Base-by-base conservation (phyloP, 2,888 invertebrate genomes). In the Epinotia nisella region DNA sequence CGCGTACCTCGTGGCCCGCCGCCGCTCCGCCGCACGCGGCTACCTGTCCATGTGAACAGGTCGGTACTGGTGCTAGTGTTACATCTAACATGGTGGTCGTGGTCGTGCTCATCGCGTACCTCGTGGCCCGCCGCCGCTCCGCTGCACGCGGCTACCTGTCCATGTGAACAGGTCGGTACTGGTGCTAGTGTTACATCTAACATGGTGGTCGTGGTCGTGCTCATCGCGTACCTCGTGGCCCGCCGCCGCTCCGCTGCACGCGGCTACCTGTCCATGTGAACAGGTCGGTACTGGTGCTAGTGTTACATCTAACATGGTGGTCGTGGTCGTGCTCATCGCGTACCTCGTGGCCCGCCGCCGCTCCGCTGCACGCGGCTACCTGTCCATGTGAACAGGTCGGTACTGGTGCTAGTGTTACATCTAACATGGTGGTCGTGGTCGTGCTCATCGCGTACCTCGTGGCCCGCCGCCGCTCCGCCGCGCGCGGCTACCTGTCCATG, bases 361-460 rank as follows among this genome's bases (percentile, higher is more conserved):
- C 84, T 96, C 96, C 85, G 96, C 96, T 87, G 96, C 97, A 67
- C 95, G 96, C 80, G 98, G 98, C 49, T 98, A 98, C 90, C 95
- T 97, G 90, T 97, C 97, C 90, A 98, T 98, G 96, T 98, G 94
- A 87, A 78, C 72, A 65, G 73, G 73, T 73, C 68, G 19, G 73
- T 73, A 45, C 58, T 10, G 15, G 9, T 11, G 9, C 29, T 17
- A 29, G 29, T 29, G 29, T 29, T 29, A 29, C 29, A 29, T 29
- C 29, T n/a, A n/a, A n/a, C n/a, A n/a, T n/a, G n/a, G n/a, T 99
- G 74, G 98, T 99, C 77, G 93, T 98, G 75, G 96, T 99, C 78
- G 98, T 99, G 68, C 95, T 99, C 79, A 95, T 97, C 79, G 98
- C 98, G 60, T 99, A 99, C 93, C 95, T 99, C 77, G 96, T 98